Conservation (phyloP, 2,888 invertebrate genomes). For the Pediacus dermestoides region DNA sequence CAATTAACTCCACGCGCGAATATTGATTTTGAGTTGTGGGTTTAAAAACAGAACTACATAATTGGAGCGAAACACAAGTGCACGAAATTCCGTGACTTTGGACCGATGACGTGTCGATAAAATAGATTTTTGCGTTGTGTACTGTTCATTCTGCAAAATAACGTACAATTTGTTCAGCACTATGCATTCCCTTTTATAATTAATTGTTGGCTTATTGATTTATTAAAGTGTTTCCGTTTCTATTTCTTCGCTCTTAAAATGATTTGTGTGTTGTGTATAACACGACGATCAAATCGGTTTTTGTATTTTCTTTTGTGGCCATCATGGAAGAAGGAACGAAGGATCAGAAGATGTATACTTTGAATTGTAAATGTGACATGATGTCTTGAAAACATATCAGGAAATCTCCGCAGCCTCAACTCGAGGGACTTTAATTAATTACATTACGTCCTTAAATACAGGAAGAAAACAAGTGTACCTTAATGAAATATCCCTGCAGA, state of each 20-base stretch:
- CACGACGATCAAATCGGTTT: no score
- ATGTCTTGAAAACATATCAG: no score
- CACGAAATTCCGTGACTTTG: constrained; percentile 11
- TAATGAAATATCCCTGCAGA: no score
- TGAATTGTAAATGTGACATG: no score
- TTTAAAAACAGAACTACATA: constrained; percentile 16
- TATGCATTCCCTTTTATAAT: not conserved
- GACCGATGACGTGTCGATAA: constrained; percentile 12
- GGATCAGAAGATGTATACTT: no score
- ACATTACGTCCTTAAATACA: no score
- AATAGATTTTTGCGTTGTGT: constrained; percentile 3
- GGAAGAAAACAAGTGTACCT: no score
- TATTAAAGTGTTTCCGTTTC: not conserved
- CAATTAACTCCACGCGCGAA: constrained; percentile 27
- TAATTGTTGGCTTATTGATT: constrained; percentile 2
- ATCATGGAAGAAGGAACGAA: no score
- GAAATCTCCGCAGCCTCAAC: no score
- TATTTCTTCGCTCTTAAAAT: not conserved
- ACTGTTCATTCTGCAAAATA: constrained; percentile 9
- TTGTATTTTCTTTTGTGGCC: no score
- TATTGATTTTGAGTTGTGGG: constrained; percentile 19
- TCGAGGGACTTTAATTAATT: no score
- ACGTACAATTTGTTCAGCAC: constrained; percentile 2
- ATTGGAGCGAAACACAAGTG: constrained; percentile 8
- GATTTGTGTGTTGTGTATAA: constrained; percentile 3